Evolutionary conservation across 2,113 vertebrate genomes (phyloP).

Genomic region (Nothoprocta pentlandii): DNA sequence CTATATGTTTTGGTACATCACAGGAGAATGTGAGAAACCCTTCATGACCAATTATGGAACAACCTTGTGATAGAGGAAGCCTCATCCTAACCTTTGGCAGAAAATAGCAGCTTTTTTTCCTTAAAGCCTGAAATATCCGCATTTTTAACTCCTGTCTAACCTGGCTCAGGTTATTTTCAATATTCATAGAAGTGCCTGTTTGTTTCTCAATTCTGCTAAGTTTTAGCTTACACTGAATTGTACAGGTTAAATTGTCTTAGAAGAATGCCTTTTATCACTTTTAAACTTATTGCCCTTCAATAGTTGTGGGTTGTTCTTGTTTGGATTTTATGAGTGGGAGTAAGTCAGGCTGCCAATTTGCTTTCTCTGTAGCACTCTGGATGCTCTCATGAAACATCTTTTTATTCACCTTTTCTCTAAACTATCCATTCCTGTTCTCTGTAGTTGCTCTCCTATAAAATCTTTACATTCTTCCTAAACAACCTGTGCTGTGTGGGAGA

Average conservation of each 20-base stretch:
- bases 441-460: background rate
- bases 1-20: slow-evolving; percentile 53
- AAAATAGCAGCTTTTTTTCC: slow-evolving; percentile 16
- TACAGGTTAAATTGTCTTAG: background rate
- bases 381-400: slow-evolving; percentile 9
- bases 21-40: slow-evolving; percentile 36
- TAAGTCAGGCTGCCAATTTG: slow-evolving; percentile 53
- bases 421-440: background rate
- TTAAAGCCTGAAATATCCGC: background rate
- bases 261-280: slow-evolving; percentile 8
- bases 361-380: background rate
- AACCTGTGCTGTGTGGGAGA: background rate
- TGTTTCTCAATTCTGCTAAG: background rate
- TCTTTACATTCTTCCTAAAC: background rate
- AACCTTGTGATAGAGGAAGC: background rate
- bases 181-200: background rate
- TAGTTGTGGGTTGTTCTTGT: slow-evolving; percentile 16
- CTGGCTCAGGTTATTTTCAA: background rate
- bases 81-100: slow-evolving; percentile 17
- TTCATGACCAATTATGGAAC: slow-evolving; percentile 58
- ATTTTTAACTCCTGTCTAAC: background rate
- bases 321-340: slow-evolving; percentile 61
- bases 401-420: slow-evolving; percentile 17
- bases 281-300: slow-evolving; percentile 11
- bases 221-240: slow-evolving; percentile 19